Percentiles rank a stretch among this genome's conserved stretches.
phyloP scores from a whole-genome alignment of 2,888 invertebrate species.

The Lepidochitona cinerea region DNA sequence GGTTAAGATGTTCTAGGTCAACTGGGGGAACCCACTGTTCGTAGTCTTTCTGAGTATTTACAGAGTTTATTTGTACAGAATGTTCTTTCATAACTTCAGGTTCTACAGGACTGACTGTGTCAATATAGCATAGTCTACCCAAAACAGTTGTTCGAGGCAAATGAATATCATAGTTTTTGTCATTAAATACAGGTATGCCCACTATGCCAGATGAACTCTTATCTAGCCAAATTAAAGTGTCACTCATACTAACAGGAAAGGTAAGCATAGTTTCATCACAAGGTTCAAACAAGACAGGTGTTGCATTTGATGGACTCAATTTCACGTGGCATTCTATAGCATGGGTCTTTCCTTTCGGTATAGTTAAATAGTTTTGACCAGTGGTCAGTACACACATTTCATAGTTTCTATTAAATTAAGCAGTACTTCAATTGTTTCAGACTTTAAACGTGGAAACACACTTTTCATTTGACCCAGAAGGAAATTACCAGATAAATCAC shows the following conservation, averaged over 20 bases:
- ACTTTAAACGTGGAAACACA: not conserved
- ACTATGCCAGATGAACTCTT: not conserved
- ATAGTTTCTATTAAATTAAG: no score
- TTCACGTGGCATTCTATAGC: not conserved
- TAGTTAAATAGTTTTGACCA: no score
- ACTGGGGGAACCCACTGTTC: constrained; percentile 24
- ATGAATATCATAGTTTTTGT: not conserved
- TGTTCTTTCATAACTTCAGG: not conserved
- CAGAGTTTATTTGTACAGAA: not conserved
- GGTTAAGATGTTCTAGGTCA: constrained; percentile 11
- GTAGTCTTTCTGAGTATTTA: not conserved
- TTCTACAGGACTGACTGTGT: not conserved
- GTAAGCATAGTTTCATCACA: not conserved
- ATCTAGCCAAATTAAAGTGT: not conserved
- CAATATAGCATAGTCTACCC: not conserved
- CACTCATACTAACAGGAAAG: not conserved
- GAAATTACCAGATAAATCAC: not conserved
- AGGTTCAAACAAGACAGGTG: not conserved
- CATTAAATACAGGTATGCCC: not conserved
- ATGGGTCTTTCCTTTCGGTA: not conserved
- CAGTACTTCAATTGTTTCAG: not conserved
- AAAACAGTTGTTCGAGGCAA: not conserved
- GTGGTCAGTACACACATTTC: no score
- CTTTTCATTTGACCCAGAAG: constrained; percentile 3
- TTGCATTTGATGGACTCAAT: no score